Evolutionary conservation across 1,140 invertebrate genomes (phyloP).

Genomic region (Calliopsis andreniformis): DNA sequence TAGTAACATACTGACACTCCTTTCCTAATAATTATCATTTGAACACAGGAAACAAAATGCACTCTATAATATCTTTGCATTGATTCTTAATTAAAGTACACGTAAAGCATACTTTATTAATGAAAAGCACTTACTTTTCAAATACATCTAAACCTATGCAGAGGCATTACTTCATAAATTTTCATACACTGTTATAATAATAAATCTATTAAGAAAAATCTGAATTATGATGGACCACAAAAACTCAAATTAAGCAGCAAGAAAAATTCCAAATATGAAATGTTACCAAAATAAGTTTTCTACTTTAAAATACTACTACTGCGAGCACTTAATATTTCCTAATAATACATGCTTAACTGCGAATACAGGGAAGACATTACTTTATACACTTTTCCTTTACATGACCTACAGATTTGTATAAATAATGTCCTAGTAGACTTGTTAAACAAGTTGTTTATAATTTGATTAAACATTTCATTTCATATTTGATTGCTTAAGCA

Average conservation of each 20-base stretch:
- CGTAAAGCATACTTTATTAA: background rate
- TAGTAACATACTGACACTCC: background rate
- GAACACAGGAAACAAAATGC: background rate
- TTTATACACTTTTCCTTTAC: conserved; percentile 33
- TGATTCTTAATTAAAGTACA: background rate
- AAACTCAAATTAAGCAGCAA: background rate
- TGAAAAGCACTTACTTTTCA: background rate
- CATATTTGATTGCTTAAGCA: conserved; percentile 60
- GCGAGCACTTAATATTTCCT: conserved; percentile 44
- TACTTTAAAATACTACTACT: conserved; percentile 11
- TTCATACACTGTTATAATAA: background rate
- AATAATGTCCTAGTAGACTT: conserved; percentile 12
- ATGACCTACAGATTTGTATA: conserved; percentile 7
- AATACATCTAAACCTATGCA: background rate
- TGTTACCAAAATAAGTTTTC: conserved; percentile 29
- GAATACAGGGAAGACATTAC: conserved; percentile 62
- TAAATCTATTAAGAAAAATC: background rate
- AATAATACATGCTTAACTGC: conserved; percentile 34
- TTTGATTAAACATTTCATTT: conserved; percentile 63
- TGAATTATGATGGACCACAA: background rate
- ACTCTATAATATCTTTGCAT: background rate
- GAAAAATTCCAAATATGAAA: background rate
- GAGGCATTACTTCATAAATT: background rate
- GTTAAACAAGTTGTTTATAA: conserved; percentile 33
- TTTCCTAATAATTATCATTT: background rate